phyloP scores from a whole-genome alignment of 35 echinoderm and acorn worm genomes.

The Chiridota heheva region DNA sequence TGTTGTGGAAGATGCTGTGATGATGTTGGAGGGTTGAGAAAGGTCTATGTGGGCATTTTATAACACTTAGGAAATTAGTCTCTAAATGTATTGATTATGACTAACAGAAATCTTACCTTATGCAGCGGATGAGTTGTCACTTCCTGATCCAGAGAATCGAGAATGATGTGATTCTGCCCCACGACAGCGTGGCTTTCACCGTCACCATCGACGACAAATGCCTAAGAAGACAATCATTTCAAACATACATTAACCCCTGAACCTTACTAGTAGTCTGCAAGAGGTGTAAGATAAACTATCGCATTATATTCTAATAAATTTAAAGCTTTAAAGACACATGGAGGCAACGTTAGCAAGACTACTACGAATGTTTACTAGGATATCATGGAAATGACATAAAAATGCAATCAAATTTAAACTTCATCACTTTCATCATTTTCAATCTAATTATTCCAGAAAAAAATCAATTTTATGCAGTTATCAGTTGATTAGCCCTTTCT shows the following conservation, averaged over 20 bases:
- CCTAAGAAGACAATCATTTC: slow-evolving; percentile 44
- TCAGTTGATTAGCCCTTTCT: too few species aligned
- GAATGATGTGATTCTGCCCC: slow-evolving; percentile 80
- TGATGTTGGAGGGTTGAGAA: neutral
- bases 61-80: neutral
- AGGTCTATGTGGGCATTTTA: neutral
- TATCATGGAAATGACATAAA: too few species aligned
- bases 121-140: slow-evolving; percentile 59
- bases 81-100: neutral
- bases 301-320: too few species aligned
- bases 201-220: slow-evolving; percentile 89
- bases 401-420: too few species aligned
- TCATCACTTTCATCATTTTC: too few species aligned
- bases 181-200: slow-evolving; percentile 65
- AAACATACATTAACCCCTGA: neutral
- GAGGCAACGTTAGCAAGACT: too few species aligned
- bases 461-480: too few species aligned
- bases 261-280: neutral
- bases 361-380: too few species aligned
- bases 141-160: slow-evolving; percentile 58
- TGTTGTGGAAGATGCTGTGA: neutral
- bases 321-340: too few species aligned
- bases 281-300: too few species aligned
- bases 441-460: too few species aligned
- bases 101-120: slow-evolving; percentile 50